These are phyloP conservation scores for Brenthis ino DNA, from an alignment of 2,888 invertebrate species.

Conservation along the genomic window DNA sequence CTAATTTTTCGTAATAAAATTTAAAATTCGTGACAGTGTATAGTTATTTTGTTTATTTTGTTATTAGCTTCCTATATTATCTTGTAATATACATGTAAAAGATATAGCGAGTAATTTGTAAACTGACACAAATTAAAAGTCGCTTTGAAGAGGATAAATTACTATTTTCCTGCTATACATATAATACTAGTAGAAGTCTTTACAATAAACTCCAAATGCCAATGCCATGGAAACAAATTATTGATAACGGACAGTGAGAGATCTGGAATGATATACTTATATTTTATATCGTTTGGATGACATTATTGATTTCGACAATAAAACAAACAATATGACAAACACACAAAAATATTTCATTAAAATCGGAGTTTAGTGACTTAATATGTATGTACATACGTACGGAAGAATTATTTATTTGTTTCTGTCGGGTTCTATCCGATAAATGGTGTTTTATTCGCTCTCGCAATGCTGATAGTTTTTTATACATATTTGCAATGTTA, in stretches of 20 bases:
- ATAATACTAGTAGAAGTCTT: background rate
- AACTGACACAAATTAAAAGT: slow-evolving; percentile 3
- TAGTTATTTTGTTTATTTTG: background rate
- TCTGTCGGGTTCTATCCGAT: no score
- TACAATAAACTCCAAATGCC: background rate
- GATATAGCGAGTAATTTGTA: background rate
- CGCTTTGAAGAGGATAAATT: slow-evolving; percentile 14
- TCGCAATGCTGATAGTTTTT: no score
- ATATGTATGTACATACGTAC: no score
- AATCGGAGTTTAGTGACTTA: no score
- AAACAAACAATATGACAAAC: no score
- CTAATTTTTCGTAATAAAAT: background rate
- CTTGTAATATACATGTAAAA: background rate
- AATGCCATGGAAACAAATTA: background rate
- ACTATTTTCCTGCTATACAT: slow-evolving; percentile 16
- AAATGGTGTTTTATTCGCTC: no score
- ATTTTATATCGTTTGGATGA: no score
- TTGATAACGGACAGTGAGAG: background rate
- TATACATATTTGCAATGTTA: no score
- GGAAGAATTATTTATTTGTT: no score
- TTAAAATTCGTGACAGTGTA: background rate
- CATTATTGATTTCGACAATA: no score
- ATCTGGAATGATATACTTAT: no score
- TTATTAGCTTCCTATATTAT: background rate
- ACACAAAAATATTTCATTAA: no score